phyloP scores from a whole-genome alignment of 1,140 invertebrate species.

The Cydia pomonella region DNA sequence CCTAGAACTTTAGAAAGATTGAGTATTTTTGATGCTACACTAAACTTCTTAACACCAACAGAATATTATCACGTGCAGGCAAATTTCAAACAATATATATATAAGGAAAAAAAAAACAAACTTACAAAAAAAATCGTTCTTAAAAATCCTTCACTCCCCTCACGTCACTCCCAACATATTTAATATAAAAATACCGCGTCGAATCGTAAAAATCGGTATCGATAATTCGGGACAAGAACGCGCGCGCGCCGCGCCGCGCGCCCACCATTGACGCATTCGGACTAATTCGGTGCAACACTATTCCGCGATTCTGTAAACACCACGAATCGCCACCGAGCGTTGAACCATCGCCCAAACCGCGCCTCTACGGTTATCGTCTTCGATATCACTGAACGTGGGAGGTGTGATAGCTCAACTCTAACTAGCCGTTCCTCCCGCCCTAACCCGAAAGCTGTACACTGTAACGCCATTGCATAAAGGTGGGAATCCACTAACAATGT shows the following conservation, averaged over 20 bases:
- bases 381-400: constrained; percentile 43
- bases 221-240: constrained; percentile 72
- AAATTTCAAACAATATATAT: background rate
- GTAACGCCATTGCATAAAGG: constrained; percentile 38
- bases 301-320: constrained; percentile 79
- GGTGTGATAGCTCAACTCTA: constrained; percentile 48
- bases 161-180: constrained; percentile 64
- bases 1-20: background rate
- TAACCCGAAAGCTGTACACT: constrained; percentile 39
- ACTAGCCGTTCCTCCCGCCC: constrained; percentile 56
- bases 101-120: background rate
- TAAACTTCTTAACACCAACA: background rate
- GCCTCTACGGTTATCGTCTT: constrained; percentile 45
- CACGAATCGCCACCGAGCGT: constrained; percentile 53
- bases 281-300: constrained; percentile 79
- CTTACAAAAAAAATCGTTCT: background rate
- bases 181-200: constrained; percentile 75
- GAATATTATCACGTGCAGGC: background rate
- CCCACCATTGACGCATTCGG: constrained; percentile 77
- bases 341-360: constrained; percentile 45
- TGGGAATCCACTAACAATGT: constrained; percentile 39
- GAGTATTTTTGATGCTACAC: no score
- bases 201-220: constrained; percentile 75
- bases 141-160: constrained; percentile 55
- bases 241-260: constrained; percentile 61